Evolutionary conservation across 2,797 vertebrate genomes (phyloP), one percentile per base, ranked within the genome.

Genomic region (Peromyscus eremicus): DNA sequence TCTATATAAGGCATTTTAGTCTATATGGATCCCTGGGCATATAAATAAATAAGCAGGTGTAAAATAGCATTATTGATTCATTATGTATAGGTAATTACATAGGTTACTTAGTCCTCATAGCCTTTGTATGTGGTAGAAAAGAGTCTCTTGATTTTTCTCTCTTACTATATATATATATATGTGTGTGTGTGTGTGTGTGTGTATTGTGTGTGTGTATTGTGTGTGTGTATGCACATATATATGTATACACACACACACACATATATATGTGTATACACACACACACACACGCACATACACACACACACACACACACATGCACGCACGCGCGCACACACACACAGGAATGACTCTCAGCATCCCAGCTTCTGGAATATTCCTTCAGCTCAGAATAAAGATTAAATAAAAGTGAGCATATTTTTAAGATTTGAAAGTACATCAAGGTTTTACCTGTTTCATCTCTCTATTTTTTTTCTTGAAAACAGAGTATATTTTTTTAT

Each of bases 401-500:
- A 88, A 43, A 94, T 37, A 92, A 89, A 95, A 6, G 32, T 40
- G 95, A 91, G 4, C 6, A 34, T 64, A 75, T 60, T 83, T 94
- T 84, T 17, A n/a, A 43, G 94, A 90, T 23, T 94, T 95, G n/a
- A 92, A 95, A 91, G 60, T 55, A 95, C 12, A 91, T 7, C 11
- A 91, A 79, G 2, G 32, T 76, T 49, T 88, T 21, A 87, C 16
- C 52, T 73, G 32, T 80, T 93, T 62, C 27, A 7, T 8, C 16
- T 11, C 84, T 43, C 37, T 52, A 32, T 1, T 40, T 89, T 90
- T 89, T 83, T 60, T 62, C 27, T 62, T 92, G 4, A 87, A 95
- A 95, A 77, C 19, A 89, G 14, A 91, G 82, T 34, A 43, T 93
- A 52, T 25, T 80, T 81, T 81, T 64, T 21, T n/a, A 66, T 84